Evolutionary conservation across 2,113 vertebrate species (phyloP).

Genomic region (Mobula hypostoma): DNA sequence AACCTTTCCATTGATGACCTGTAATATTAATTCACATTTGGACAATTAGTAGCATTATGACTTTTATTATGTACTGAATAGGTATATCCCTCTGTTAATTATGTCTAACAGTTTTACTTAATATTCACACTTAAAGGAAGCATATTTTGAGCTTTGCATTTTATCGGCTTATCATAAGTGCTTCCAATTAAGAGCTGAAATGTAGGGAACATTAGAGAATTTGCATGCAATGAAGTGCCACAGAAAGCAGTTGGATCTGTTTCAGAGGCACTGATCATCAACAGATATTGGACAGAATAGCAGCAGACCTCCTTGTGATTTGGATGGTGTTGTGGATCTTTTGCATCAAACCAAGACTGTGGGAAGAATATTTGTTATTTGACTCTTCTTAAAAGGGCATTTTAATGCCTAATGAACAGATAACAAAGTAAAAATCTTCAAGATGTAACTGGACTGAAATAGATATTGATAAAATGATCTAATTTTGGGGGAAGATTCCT

Average conservation of each 20-base stretch:
- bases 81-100: not conserved
- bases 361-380: not conserved
- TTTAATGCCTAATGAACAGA: too few species aligned
- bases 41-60: not conserved
- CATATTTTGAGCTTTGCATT: not conserved
- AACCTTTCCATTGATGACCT: too few species aligned
- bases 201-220: not conserved
- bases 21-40: too few species aligned
- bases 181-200: not conserved
- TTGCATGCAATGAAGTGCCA: not conserved
- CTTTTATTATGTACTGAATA: not conserved
- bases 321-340: not conserved
- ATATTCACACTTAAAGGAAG: not conserved
- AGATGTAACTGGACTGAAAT: not conserved
- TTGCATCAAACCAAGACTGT: not conserved
- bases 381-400: too few species aligned
- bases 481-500: not conserved
- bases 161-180: too few species aligned
- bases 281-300: not conserved
- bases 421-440: not conserved
- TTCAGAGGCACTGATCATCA: not conserved
- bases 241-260: not conserved
- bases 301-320: not conserved
- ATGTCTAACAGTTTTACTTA: not conserved
- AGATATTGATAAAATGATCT: not conserved